phyloP scores from a whole-genome alignment of 2,797 vertebrate species.

The Mormyrops boulengeri region DNA sequence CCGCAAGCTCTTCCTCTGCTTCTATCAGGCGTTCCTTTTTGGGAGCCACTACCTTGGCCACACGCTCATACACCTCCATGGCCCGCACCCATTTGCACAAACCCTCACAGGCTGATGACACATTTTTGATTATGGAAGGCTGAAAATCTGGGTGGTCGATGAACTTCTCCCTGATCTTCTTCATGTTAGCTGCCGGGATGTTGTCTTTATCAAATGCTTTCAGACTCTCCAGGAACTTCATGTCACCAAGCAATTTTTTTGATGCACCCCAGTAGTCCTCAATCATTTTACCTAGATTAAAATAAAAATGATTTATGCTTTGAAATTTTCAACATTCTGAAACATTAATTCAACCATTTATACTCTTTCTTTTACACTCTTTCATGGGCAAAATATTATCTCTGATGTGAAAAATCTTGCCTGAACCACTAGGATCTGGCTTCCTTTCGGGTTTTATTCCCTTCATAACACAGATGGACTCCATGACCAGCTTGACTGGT shows the following conservation, averaged over 20 bases:
- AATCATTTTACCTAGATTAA: slow-evolving; percentile 79
- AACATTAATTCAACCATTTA: not conserved
- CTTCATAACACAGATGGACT: slow-evolving; percentile 91
- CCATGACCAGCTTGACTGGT: slow-evolving; percentile 88
- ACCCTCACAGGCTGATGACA: slow-evolving; percentile 88
- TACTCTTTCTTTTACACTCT: not conserved
- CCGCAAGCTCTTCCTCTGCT: slow-evolving; percentile 64
- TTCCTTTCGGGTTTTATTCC: slow-evolving; percentile 81
- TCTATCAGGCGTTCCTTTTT: slow-evolving; percentile 70
- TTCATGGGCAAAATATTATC: not conserved
- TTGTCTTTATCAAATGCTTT: slow-evolving; percentile 83
- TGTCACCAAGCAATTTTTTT: slow-evolving; percentile 84
- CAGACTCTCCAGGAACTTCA: slow-evolving; percentile 82
- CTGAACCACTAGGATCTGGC: slow-evolving; percentile 78
- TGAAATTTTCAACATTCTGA: not conserved
- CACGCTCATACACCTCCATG: slow-evolving; percentile 83
- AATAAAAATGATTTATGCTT: not conserved
- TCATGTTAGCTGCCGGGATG: slow-evolving; percentile 72
- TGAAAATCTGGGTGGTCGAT: slow-evolving; percentile 81
- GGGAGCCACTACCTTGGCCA: slow-evolving; percentile 83
- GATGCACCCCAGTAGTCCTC: slow-evolving; percentile 89
- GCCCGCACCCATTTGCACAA: slow-evolving; percentile 91
- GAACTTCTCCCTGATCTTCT: slow-evolving; percentile 81
- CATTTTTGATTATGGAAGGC: slow-evolving; percentile 78
- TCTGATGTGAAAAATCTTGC: slow-evolving; percentile 50